These are phyloP conservation scores for Lasioglossum pauxillum DNA, from an alignment of 2,888 invertebrate species.

Conservation along the genomic window DNA sequence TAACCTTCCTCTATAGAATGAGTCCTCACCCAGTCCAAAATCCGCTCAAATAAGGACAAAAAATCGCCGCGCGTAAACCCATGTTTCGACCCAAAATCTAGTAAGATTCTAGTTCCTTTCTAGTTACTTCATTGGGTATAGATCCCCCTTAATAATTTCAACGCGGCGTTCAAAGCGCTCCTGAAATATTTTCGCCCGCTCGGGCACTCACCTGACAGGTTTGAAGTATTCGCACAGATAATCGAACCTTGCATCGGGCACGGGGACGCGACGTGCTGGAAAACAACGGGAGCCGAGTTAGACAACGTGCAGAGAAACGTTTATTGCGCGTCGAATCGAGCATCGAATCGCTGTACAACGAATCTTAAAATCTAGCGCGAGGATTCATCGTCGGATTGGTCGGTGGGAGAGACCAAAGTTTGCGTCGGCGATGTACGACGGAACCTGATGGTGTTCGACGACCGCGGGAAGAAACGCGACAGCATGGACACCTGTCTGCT, in stretches of 20 bases:
- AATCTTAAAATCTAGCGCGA: not conserved
- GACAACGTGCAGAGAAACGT: conserved; percentile 30
- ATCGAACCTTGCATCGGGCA: conserved; percentile 97
- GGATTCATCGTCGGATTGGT: not conserved
- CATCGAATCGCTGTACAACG: not conserved
- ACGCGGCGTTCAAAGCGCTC: not conserved
- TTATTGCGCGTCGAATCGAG: not conserved
- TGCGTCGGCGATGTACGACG: conserved; percentile 65
- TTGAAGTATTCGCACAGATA: conserved; percentile 97
- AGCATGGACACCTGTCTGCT: conserved; percentile 5
- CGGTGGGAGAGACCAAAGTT: conserved; percentile 24
- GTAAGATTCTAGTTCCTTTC: no score
- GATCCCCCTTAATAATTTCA: no score
- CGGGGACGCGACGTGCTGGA: conserved; percentile 96
- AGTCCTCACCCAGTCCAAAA: no score
- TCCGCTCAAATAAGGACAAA: no score
- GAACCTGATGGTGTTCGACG: conserved; percentile 33
- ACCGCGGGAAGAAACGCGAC: not conserved
- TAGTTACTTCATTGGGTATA: no score
- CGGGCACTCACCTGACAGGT: conserved; percentile 92
- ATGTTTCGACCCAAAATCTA: no score
- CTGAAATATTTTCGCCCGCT: conserved; percentile 68
- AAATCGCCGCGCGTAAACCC: no score
- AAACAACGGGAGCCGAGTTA: conserved; percentile 74
- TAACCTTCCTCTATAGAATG: no score